A percentile compares a stretch with the other conserved stretches of the same genome.
Conservation (phyloP, 1,140 invertebrate genomes). For the Aphelenchoides fujianensis region DNA sequence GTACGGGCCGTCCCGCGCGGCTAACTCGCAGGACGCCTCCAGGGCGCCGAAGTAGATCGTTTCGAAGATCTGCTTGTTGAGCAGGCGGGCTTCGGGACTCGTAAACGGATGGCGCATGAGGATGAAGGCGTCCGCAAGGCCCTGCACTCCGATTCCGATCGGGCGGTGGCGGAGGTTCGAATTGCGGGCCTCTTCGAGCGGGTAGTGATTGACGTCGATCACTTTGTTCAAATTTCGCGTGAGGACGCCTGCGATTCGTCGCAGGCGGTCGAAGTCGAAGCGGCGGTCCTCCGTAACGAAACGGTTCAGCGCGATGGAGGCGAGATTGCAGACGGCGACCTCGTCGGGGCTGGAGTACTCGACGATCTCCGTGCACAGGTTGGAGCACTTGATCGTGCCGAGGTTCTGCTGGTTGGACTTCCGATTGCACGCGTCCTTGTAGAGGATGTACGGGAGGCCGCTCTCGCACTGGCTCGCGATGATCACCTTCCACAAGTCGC, state of each 20-base stretch:
- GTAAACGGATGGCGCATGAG: conserved; percentile 87
- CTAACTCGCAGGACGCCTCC: conserved; percentile 91
- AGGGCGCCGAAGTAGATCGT: conserved; percentile 95
- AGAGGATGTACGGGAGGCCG: conserved; percentile 89
- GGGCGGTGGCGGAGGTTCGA: conserved; percentile 91
- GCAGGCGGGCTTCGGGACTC: conserved; percentile 73
- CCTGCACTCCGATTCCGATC: conserved; percentile 70
- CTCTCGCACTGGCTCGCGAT: conserved; percentile 95
- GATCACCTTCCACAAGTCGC: conserved; percentile 87
- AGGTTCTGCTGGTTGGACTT: conserved; percentile 98
- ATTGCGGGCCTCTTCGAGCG: conserved; percentile 72
- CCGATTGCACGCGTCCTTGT: conserved; percentile 82
- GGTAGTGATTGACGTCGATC: conserved; percentile 95
- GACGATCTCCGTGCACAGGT: conserved; percentile 95
- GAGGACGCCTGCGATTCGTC: conserved; percentile 73
- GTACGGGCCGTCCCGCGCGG: conserved; percentile 70
- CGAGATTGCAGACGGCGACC: conserved; percentile 95
- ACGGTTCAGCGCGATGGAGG: conserved; percentile 94
- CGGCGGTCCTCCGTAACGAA: conserved; percentile 76
- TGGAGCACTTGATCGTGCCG: conserved; percentile 96
- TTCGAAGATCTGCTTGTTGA: conserved; percentile 96
- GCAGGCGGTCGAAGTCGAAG: conserved; percentile 85
- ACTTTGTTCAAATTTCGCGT: conserved; percentile 93
- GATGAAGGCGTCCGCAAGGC: conserved; percentile 92
- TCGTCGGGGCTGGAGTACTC: conserved; percentile 84